Evolutionary conservation across 1,140 invertebrate genomes (phyloP).

Genomic region (Drosophila ercepeae): DNA sequence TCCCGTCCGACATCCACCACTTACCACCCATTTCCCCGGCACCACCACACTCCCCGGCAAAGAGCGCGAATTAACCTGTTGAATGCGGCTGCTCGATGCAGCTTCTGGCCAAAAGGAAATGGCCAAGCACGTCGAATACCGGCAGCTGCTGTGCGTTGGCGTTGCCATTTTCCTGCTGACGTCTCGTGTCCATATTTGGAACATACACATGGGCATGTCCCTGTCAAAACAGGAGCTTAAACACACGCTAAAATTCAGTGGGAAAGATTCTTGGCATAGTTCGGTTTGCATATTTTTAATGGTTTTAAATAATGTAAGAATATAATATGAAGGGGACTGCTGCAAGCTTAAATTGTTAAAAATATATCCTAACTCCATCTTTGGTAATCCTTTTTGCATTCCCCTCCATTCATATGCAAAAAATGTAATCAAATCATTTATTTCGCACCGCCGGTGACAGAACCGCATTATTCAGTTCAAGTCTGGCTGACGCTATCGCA

Average conservation of each 20-base stretch:
- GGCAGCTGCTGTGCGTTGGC: conserved; percentile 39
- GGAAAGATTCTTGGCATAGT: conserved; percentile 2
- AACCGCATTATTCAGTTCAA: neutral
- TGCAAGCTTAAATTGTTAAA: too few species aligned
- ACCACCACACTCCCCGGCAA: conserved; percentile 27
- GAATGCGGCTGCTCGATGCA: conserved; percentile 27
- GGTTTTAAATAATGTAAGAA: neutral
- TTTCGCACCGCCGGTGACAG: neutral
- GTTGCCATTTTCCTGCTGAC: conserved; percentile 21
- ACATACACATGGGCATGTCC: conserved; percentile 43
- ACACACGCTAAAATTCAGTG: neutral
- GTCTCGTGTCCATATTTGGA: conserved; percentile 30
- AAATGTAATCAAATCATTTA: conserved; percentile 18
- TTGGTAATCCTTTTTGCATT: neutral
- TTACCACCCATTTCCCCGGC: neutral
- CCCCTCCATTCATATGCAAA: neutral
- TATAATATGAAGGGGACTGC: too few species aligned
- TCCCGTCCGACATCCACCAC: conserved; percentile 11
- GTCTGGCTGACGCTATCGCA: neutral
- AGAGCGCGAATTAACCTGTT: conserved; percentile 73
- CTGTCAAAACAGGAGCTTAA: conserved; percentile 38
- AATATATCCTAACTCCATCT: too few species aligned
- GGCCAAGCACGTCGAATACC: neutral
- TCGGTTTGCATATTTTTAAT: neutral
- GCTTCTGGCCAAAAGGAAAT: conserved; percentile 32